Conservation (phyloP, 2,113 vertebrate species). For the Nothocercus nigrocapillus region DNA sequence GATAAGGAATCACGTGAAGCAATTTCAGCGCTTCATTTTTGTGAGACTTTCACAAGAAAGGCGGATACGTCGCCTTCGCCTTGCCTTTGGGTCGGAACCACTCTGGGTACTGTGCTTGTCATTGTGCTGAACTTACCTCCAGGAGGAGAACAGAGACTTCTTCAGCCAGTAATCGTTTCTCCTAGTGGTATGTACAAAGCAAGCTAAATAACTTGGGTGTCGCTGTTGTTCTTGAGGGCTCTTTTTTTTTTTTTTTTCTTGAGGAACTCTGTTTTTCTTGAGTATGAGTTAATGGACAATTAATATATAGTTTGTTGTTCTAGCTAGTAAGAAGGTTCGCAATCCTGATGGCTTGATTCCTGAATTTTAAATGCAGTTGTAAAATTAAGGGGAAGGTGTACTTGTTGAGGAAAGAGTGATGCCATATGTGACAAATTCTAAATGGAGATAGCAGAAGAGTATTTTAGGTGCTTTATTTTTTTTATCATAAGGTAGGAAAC, state of each 20-base stretch:
- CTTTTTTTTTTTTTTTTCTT: background rate
- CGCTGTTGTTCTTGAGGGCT: accelerated
- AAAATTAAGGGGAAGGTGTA: background rate
- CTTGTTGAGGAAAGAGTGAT: background rate
- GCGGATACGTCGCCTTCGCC: conserved; percentile 86
- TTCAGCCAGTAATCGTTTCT: conserved; percentile 94
- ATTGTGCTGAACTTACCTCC: conserved; percentile 91
- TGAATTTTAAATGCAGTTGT: background rate
- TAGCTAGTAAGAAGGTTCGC: background rate
- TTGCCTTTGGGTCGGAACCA: conserved; percentile 94
- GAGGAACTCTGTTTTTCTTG: background rate
- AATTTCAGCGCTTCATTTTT: conserved; percentile 93
- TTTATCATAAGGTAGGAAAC: background rate
- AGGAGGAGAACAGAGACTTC: conserved; percentile 92
- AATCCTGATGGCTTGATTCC: background rate
- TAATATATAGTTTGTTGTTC: background rate
- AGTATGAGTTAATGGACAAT: background rate
- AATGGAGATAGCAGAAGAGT: background rate
- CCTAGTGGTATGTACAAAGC: conserved; percentile 88
- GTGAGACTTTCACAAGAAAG: conserved; percentile 92
- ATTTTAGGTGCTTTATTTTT: background rate
- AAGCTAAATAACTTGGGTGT: background rate
- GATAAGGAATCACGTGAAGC: conserved; percentile 95
- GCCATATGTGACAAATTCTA: background rate
- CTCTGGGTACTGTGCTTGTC: conserved; percentile 90